Base-by-base conservation (phyloP, 2,113 vertebrate species). In the Caretta caretta region DNA sequence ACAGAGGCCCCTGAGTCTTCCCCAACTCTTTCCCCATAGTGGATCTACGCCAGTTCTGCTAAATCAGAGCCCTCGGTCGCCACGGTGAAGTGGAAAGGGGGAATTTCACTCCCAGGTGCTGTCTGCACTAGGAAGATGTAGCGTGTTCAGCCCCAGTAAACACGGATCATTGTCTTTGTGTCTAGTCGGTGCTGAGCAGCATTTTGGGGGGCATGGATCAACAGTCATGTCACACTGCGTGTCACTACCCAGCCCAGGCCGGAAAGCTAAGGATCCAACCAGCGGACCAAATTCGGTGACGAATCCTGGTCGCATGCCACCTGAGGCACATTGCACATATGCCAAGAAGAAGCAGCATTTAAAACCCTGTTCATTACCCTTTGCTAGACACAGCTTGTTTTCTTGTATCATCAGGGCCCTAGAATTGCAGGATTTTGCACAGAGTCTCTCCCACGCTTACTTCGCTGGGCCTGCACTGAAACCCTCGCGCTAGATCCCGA, bases 401-500 rank as follows among this genome's bases (percentile, higher is more conserved):
- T 83, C 87, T 80, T n/a, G 25, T 35, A 8, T n/a, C 16, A 16
- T 8, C 35, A 16, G 62, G 35, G 13, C 13, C 62, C 31, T 22
- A 65, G 29, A 69, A n/a, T 11, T 7, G 62, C 12, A 16, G 62
- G 16, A 9, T 95, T 83, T 84, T 57, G 3, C 93, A 35, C 35
- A 24, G 76, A 84, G 72, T 97, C 35, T 93, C 0, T 35, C 14
- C 24, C 7, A 81, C 25, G 20, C 69, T 88, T 51, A 80, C 29
- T 69, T 79, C 10, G 59, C 84, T 89, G 0, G 57, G 82, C 62
- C 48, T 27, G 7, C 90, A 1, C 79, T 57, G 62, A 86, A 78
- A 75, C 51, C 84, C 53, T 93, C 65, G 51, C 86, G 38, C 53
- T 96, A 69, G 59, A 62, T 76, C 38, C 69, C 83, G 96, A 95